These are phyloP conservation scores for Thalassaphorura encarpata DNA, from an alignment of 1,140 invertebrate species.

Conservation along the genomic window DNA sequence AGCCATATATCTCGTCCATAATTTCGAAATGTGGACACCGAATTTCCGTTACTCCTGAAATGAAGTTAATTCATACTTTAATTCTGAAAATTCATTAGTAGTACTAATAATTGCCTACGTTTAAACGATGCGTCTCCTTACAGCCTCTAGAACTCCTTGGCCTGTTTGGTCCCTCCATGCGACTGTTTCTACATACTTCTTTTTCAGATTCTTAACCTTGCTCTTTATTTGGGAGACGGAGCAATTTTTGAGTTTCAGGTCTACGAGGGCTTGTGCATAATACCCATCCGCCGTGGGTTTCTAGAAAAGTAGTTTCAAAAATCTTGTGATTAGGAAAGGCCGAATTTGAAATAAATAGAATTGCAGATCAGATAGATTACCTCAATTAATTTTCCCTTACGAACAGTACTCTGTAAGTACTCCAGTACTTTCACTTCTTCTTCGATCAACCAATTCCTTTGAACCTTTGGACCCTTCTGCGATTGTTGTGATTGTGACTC, in stretches of 20 bases:
- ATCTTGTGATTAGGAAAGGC: too few relatives aligned
- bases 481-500: too few relatives aligned
- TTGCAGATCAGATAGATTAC: too few relatives aligned
- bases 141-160: not conserved
- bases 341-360: too few relatives aligned
- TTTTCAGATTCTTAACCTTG: not conserved
- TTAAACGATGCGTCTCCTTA: not conserved
- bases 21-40: constrained; percentile 2
- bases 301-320: too few relatives aligned
- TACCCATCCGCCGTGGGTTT: not conserved
- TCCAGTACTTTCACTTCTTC: too few relatives aligned
- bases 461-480: too few relatives aligned
- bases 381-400: too few relatives aligned
- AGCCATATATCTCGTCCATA: constrained; percentile 6
- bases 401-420: too few relatives aligned
- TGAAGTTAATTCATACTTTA: not conserved
- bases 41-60: not conserved
- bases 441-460: too few relatives aligned
- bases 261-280: not conserved
- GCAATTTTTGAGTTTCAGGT: constrained; percentile 2
- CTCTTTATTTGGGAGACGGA: not conserved
- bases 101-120: not conserved
- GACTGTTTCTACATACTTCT: not conserved
- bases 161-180: constrained; percentile 5
- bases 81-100: not conserved